Base-by-base conservation (phyloP, 1,140 invertebrate species). In the Halictus rubicundus region DNA sequence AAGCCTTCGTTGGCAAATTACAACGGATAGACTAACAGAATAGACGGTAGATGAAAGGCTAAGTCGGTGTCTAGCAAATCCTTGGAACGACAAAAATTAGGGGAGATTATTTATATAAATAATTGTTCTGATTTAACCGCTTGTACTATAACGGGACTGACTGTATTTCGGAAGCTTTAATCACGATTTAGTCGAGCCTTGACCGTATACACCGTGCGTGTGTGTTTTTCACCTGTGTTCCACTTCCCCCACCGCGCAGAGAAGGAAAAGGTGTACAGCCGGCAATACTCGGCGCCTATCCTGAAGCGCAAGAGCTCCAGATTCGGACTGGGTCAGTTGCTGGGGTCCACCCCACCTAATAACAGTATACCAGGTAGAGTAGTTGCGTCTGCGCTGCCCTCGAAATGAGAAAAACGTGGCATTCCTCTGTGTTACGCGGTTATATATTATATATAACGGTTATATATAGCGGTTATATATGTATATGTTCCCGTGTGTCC, bases 281-380 rank as follows among this genome's bases (percentile, higher is more conserved):
- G 97, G 23, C 97, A 98, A 93, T 97, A 97, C 90, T 98, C 97
- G 61, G 97, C 97, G 54, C 97, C 97, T 32, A 96, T 97, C 89
- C 94, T 98, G 85, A 98, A 98, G 94, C 94, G 97, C 93, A 98
- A 98, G 94, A 97, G 95, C 88, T 98, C 97, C 74, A 95, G 97
- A 89, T 98, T 99, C 93, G 97, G 97, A 90, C 94, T 98, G 91
- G 97, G 97, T 95, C 96, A 97, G 95, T 96, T 97, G 93, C 94
- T 97, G 94, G 95, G 94, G 91, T 93, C 94, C 90, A 93, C 92
- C 85, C 90, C 91, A 93, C 88, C 91, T 92, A 94, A 93, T 94
- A 94, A 94, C 93, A 94, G 93, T 93, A 93, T 96, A 91, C 92
- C 94, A 94, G 95, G 95, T 95, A 94, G 94, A 91, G 93, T 94